Conservation (phyloP, 2,888 invertebrate genomes). For the Agonopterix subpropinquella region DNA sequence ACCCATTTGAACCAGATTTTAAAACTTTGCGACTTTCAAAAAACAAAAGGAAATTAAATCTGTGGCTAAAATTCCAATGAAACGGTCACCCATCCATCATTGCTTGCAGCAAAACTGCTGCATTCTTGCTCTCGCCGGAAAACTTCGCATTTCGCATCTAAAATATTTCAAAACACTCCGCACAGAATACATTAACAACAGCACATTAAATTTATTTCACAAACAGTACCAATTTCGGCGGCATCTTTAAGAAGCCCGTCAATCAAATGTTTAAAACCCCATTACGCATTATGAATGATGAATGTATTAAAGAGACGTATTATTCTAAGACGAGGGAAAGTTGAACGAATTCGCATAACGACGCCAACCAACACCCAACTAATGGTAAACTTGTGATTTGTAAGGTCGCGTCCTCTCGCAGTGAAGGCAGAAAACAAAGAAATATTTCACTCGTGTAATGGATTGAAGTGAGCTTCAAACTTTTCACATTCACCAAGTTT, state of each 20-base stretch:
- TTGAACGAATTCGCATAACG: conserved; percentile 13
- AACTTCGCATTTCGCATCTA: too few species aligned
- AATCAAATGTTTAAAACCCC: conserved; percentile 32
- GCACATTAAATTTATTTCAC: conserved; percentile 6
- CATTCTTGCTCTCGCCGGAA: background rate
- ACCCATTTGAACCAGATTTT: too few species aligned
- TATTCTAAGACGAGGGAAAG: conserved; percentile 13
- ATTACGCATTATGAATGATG: conserved; percentile 27
- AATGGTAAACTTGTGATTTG: conserved; percentile 62
- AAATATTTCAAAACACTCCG: too few species aligned
- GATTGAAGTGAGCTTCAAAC: conserved; percentile 74
- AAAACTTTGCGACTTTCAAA: too few species aligned
- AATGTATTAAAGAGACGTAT: conserved; percentile 28
- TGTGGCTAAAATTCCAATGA: too few species aligned
- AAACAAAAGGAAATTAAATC: too few species aligned
- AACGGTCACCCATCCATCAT: too few species aligned
- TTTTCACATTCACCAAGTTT: conserved; percentile 74
- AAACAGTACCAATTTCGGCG: conserved; percentile 9
- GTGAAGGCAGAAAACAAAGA: conserved; percentile 69
- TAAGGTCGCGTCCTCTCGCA: conserved; percentile 44
- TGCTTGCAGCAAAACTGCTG: too few species aligned
- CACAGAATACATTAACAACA: background rate
- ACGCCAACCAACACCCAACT: conserved; percentile 20
- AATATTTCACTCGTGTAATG: conserved; percentile 75
- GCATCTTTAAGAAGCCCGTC: conserved; percentile 14